Conservation (phyloP, 2,888 invertebrate genomes). For the Rotaria magnacalcarata region DNA sequence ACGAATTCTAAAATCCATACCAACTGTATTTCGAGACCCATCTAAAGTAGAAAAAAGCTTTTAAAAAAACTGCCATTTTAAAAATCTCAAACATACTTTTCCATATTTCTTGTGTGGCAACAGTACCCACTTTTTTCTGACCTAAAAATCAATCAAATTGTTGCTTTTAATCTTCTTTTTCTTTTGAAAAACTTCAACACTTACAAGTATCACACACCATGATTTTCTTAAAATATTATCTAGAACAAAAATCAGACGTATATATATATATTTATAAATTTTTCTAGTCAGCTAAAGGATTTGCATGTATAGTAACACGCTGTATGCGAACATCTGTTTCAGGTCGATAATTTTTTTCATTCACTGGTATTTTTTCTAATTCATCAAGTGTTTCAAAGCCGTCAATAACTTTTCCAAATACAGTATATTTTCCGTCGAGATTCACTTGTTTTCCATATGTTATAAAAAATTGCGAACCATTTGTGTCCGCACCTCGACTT, state of each 20-base stretch:
- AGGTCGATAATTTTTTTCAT: conserved; percentile 85
- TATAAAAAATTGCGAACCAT: conserved; percentile 95
- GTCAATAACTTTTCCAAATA: conserved; percentile 95
- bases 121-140: neutral
- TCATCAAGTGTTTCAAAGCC: conserved; percentile 91
- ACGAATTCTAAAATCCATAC: neutral
- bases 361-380: conserved; percentile 85
- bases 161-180: no score
- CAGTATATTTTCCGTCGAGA: conserved; percentile 89
- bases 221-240: neutral
- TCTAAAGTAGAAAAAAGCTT: neutral
- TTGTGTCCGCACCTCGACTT: conserved; percentile 93
- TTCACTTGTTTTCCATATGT: conserved; percentile 88
- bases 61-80: neutral
- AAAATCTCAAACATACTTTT: neutral
- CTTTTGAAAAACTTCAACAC: neutral
- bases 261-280: neutral
- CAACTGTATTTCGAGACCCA: conserved; percentile 6
- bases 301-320: conserved; percentile 89
- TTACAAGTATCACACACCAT: conserved; percentile 24
- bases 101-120: conserved; percentile 7
- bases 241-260: neutral
- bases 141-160: neutral
- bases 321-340: conserved; percentile 79
- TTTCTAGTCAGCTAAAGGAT: conserved; percentile 73